A percentile compares a stretch with the other conserved stretches of the same genome.
Conservation (phyloP, 1,140 invertebrate species). For the Nasonia giraulti region DNA sequence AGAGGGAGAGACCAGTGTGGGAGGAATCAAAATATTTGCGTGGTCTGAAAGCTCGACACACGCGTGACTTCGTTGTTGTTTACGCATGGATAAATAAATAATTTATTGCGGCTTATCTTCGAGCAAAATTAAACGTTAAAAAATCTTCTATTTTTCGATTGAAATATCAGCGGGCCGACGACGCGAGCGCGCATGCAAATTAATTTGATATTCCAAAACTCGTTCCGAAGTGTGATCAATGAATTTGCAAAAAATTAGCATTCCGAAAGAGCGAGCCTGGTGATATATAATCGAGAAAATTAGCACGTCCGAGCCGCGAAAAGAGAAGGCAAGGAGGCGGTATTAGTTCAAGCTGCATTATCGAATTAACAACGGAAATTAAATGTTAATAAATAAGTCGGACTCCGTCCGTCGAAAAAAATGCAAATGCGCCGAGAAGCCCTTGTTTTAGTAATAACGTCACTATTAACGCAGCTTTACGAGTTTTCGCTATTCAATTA, state of each 20-base stretch:
- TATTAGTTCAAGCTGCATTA: neutral
- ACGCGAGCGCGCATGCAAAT: neutral
- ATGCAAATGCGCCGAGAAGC: neutral
- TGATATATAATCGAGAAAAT: neutral
- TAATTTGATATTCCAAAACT: neutral
- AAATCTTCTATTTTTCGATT: neutral
- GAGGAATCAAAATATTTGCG: conserved; percentile 27
- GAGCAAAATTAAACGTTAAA: too few species aligned
- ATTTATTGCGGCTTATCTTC: too few species aligned
- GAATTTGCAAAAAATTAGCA: conserved; percentile 11
- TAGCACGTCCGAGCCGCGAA: neutral
- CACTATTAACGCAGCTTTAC: conserved; percentile 37
- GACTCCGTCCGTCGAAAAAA: neutral
- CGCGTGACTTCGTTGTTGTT: too few species aligned
- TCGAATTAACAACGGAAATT: neutral
- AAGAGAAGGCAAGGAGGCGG: neutral
- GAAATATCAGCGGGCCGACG: neutral
- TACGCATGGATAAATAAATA: too few species aligned
- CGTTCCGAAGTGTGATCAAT: neutral
- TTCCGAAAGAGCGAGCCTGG: neutral
- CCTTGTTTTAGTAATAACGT: conserved; percentile 36
- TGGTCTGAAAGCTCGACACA: too few species aligned
- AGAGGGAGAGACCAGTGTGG: neutral
- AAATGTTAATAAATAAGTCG: neutral
- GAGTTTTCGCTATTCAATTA: conserved; percentile 39